These are phyloP conservation scores for Phainopepla nitens DNA, from an alignment of 2,113 vertebrate genomes.

Conservation along the genomic window DNA sequence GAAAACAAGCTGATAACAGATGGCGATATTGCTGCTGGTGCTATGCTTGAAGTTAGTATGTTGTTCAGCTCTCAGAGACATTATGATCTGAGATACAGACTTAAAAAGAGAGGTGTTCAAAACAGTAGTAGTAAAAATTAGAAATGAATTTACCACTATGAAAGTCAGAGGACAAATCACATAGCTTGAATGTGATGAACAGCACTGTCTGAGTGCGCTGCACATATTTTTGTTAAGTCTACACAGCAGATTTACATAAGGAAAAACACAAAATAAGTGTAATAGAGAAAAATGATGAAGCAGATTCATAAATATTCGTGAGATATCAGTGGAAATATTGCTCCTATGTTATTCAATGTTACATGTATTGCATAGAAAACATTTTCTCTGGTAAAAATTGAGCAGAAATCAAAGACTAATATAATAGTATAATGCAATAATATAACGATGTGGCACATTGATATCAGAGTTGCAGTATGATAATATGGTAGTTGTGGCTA, in stretches of 20 bases:
- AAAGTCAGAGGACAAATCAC: background rate
- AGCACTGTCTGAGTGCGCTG: background rate
- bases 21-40: background rate
- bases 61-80: background rate
- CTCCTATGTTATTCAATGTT: background rate
- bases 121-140: background rate
- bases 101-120: background rate
- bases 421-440: background rate
- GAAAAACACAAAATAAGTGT: background rate
- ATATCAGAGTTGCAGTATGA: background rate
- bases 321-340: background rate
- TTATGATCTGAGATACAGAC: background rate
- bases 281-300: background rate
- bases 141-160: background rate
- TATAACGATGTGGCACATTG: background rate
- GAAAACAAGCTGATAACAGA: background rate
- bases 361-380: background rate
- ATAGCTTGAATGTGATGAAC: background rate
- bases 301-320: background rate
- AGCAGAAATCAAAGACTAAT: conserved; percentile 11
- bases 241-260: background rate
- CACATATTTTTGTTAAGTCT: background rate
- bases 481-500: background rate
- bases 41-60: background rate
- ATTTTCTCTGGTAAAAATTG: conserved; percentile 13